Conservation (phyloP, 2,797 vertebrate genomes). For the Psittacula derbiana region DNA sequence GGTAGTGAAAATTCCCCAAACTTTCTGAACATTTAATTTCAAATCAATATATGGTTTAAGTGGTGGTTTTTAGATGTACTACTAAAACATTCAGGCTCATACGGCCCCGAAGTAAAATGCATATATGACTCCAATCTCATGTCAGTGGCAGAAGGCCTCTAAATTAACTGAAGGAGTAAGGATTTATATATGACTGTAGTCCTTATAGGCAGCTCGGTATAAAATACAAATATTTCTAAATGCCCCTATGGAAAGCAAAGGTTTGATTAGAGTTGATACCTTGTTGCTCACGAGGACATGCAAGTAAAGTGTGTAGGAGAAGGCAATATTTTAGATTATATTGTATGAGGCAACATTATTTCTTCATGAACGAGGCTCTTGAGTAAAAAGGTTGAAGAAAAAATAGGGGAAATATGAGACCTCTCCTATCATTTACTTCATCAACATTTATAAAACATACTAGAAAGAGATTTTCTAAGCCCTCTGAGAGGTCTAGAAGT, state of each 20-base stretch:
- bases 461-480: not conserved
- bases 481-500: not conserved
- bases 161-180: not conserved
- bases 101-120: not conserved
- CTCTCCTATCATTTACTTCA: not conserved
- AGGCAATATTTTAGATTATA: not conserved
- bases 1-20: not conserved
- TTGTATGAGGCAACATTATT: not conserved
- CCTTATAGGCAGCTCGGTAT: not conserved
- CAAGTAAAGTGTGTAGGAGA: not conserved
- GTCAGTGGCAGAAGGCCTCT: not conserved
- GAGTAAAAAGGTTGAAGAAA: not conserved
- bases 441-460: not conserved
- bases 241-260: not conserved
- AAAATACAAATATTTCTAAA: not conserved
- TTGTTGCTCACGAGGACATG: not conserved
- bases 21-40: not conserved
- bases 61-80: not conserved
- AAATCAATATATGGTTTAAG: not conserved
- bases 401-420: rapidly evolving
- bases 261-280: not conserved
- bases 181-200: not conserved
- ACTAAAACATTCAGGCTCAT: not conserved
- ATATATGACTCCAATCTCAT: not conserved
- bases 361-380: not conserved